Evolutionary conservation across 2,113 vertebrate genomes (phyloP).

Genomic region (Hiodon tergisus): DNA sequence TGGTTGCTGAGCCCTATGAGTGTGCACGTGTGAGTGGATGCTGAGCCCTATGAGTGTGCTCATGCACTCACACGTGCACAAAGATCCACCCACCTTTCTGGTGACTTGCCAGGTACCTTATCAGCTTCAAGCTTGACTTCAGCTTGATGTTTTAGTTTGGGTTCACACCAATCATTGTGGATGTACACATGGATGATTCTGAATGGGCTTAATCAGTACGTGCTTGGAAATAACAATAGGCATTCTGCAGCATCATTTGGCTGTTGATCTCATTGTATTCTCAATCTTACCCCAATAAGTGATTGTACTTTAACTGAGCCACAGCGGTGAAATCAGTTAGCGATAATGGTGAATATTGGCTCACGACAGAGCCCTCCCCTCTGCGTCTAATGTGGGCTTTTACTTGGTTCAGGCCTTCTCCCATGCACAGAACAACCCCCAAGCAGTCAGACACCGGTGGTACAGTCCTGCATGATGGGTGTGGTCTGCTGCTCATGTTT

Average conservation of each 20-base stretch:
- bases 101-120: background rate
- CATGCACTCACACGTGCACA: too few species aligned
- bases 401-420: background rate
- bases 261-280: background rate
- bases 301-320: background rate
- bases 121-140: background rate
- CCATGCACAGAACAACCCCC: background rate
- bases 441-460: conserved; percentile 73
- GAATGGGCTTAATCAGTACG: conserved; percentile 38
- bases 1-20: too few species aligned
- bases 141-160: conserved; percentile 13
- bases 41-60: background rate
- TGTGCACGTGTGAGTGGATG: too few species aligned
- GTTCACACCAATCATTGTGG: conserved; percentile 15
- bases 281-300: background rate
- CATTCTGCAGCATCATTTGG: background rate
- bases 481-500: conserved; percentile 69
- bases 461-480: conserved; percentile 74
- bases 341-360: background rate
- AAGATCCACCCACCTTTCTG: background rate
- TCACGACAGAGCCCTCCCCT: background rate
- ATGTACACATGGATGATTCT: conserved; percentile 31
- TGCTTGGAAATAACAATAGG: background rate
- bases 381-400: background rate
- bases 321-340: background rate